A percentile compares a stretch with the other conserved stretches of the same genome.
phyloP scores from a whole-genome alignment of 2,797 vertebrate genomes.

The Sparidentex hasta region DNA sequence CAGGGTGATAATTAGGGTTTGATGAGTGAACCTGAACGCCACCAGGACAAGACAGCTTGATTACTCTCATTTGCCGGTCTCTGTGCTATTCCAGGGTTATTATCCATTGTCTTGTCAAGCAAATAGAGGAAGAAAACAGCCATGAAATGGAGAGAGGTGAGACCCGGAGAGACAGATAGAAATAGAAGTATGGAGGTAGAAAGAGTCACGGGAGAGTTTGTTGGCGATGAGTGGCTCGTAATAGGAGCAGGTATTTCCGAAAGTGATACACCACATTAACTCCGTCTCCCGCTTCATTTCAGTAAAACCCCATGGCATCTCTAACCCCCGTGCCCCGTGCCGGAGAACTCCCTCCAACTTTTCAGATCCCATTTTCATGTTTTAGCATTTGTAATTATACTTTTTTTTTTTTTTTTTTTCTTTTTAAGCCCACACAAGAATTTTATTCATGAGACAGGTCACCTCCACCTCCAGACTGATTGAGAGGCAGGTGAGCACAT shows the following conservation, averaged over 20 bases:
- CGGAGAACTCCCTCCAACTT: slow-evolving; percentile 17
- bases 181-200: slow-evolving; percentile 70
- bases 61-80: slow-evolving; percentile 86
- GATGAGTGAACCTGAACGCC: slow-evolving; percentile 86
- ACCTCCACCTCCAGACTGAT: slow-evolving; percentile 13
- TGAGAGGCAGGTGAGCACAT: slow-evolving; percentile 3
- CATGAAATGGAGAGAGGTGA: slow-evolving; percentile 82
- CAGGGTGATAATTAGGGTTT: slow-evolving; percentile 87
- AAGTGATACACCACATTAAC: slow-evolving; percentile 81
- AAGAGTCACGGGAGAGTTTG: slow-evolving; percentile 73
- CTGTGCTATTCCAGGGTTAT: slow-evolving; percentile 84
- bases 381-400: slow-evolving; percentile 18
- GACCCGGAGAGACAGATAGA: slow-evolving; percentile 70
- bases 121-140: slow-evolving; percentile 83
- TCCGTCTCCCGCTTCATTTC: slow-evolving; percentile 73
- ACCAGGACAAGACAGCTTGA: slow-evolving; percentile 88
- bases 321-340: slow-evolving; percentile 27
- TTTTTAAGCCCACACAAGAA: slow-evolving; percentile 3
- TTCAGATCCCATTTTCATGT: slow-evolving; percentile 9
- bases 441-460: slow-evolving; percentile 32
- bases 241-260: slow-evolving; percentile 75
- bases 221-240: slow-evolving; percentile 77
- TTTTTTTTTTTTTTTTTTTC: background rate
- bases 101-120: slow-evolving; percentile 87
- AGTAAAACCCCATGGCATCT: slow-evolving; percentile 67